Base-by-base conservation (phyloP, 2,797 vertebrate genomes). In the Falco naumanni region DNA sequence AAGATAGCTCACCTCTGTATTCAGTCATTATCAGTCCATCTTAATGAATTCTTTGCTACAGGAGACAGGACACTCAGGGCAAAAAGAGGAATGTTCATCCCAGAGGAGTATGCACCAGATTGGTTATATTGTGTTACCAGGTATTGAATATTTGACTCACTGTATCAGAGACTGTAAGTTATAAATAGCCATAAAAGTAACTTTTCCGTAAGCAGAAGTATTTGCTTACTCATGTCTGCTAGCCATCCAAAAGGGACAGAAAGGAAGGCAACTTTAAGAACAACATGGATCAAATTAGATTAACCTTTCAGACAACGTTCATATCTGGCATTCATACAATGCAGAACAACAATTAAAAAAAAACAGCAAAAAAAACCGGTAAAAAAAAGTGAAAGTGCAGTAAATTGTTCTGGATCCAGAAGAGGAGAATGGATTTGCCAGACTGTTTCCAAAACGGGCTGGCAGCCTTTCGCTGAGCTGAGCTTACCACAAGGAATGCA, bases 191-290 rank as follows among this genome's bases (percentile, higher is more conserved):
- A 57, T 53, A 64, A 53, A 83, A 84, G 6, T 64, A 77, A 53
- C 39, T 91, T 92, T 92, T 89, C 72, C 70, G 64, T 86, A 75
- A 78, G 74, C 37, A 70, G 57, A 92, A 84, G 22, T 64, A 75
- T 90, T 95, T 94, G 86, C 77, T 88, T 90, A 57, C 31, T 95
- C 80, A 53, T 57, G 37, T 53, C 77, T 90, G 53, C 53, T 48
- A 71, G 64, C 51, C 60, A 39, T 80, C 81, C 84, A 92, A 76
- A 75, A 84, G 3, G 0, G 9, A 65, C 1, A 1, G 48, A 47
- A 74, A 71, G 41, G 19, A 71, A 91, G 29, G n/a, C 59, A 93
- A 70, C 14, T 53, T 72, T 57, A 68, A 78, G 20, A 89, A 91
- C 22, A 91, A 61, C 25, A 43, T 34, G 33, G 34, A 69, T 48